Conservation (phyloP, 1,140 invertebrate genomes). For the Samia ricini region DNA sequence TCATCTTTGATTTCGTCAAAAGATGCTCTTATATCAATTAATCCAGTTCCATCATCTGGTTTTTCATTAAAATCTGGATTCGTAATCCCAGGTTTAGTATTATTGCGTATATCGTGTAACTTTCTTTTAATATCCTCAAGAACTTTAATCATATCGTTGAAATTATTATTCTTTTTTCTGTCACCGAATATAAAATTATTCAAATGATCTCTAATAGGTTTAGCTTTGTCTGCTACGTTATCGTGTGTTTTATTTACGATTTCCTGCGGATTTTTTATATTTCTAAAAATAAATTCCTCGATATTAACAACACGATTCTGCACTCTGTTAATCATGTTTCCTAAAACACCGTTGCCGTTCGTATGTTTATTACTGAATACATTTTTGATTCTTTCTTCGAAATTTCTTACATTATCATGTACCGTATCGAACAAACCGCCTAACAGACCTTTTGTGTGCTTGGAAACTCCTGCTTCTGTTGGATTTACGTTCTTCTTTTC, state of each 20-base stretch:
- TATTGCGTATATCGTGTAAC: background rate
- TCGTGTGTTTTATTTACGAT: background rate
- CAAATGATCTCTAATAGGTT: background rate
- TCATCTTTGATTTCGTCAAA: background rate
- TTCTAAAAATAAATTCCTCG: background rate
- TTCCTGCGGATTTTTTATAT: background rate
- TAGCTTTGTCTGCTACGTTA: background rate
- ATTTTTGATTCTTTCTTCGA: background rate
- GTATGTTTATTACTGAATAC: background rate
- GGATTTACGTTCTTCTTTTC: background rate
- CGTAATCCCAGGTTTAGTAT: background rate
- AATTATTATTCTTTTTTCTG: background rate
- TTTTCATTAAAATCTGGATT: background rate
- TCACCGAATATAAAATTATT: constrained; percentile 4
- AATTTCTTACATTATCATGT: background rate
- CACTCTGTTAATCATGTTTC: background rate
- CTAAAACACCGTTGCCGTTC: background rate
- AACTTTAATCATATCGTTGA: background rate
- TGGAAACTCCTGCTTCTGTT: background rate
- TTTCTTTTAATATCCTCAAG: background rate
- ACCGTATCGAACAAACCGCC: background rate
- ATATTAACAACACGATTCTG: background rate
- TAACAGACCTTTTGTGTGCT: background rate
- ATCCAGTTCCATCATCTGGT: background rate
- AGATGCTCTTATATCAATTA: background rate